Percentiles rank a stretch among this genome's conserved stretches.
Evolutionary conservation across 2,113 vertebrate species (phyloP).

Genomic region (Anoplopoma fimbria): DNA sequence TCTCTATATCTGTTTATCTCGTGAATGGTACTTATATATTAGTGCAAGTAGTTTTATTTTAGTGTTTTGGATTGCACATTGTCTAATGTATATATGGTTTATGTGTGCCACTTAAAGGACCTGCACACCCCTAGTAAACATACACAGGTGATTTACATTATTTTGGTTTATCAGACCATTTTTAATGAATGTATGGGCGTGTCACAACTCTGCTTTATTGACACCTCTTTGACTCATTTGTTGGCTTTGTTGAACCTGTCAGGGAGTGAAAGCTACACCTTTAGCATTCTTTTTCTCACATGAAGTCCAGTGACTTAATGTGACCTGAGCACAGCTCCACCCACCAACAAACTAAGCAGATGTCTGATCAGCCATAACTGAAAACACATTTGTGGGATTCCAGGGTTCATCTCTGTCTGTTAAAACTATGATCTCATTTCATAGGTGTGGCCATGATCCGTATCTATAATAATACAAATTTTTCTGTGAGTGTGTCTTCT

Average conservation of each 20-base stretch:
- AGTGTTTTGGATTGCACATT: background rate
- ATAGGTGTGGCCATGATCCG: background rate
- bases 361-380: background rate
- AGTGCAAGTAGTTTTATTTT: too few relatives aligned
- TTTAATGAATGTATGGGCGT: background rate
- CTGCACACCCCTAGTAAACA: background rate
- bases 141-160: too few relatives aligned
- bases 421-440: background rate
- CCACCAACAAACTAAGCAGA: background rate
- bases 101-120: background rate
- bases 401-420: background rate
- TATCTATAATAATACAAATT: background rate
- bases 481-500: background rate
- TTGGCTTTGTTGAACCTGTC: background rate
- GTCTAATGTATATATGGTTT: background rate
- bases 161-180: background rate
- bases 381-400: background rate
- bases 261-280: too few relatives aligned
- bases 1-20: background rate
- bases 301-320: constrained; percentile 8
- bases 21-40: background rate
- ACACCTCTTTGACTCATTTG: background rate
- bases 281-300: background rate
- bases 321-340: background rate
- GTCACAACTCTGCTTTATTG: background rate